Percentiles rank a stretch among this genome's conserved stretches.
phyloP scores from a whole-genome alignment of 2,113 vertebrate species.

The Himantopus leucocephalus region DNA sequence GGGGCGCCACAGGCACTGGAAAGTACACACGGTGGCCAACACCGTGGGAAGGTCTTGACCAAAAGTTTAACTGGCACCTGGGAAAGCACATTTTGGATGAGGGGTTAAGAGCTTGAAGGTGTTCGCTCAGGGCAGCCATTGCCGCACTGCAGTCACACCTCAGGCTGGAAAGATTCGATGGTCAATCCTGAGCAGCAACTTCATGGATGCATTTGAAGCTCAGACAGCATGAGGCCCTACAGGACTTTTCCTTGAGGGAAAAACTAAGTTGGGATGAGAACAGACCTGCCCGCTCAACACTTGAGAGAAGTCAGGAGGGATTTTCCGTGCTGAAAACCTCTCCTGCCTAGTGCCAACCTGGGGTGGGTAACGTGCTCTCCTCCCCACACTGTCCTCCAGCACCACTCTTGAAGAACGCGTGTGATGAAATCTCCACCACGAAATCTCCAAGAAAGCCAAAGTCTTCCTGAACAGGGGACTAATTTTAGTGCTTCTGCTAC shows the following conservation, averaged over 20 bases:
- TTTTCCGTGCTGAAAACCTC: neutral
- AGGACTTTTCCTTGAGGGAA: neutral
- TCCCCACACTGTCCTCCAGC: neutral
- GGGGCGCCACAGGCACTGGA: accelerated
- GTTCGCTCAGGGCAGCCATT: neutral
- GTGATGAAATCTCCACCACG: neutral
- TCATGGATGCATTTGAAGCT: neutral
- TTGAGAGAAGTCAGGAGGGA: neutral
- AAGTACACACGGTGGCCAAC: neutral
- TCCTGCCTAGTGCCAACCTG: neutral
- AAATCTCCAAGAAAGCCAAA: neutral
- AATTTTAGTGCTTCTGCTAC: neutral
- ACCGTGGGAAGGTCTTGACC: neutral
- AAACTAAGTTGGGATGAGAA: neutral
- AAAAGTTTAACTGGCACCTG: neutral
- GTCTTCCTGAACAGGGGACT: neutral
- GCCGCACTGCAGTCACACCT: neutral
- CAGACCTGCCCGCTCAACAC: neutral
- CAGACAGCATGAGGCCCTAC: neutral
- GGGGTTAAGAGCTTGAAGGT: neutral
- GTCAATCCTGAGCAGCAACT: neutral
- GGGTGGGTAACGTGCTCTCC: neutral
- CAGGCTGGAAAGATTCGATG: neutral
- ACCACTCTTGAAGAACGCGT: accelerated
- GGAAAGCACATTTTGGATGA: neutral